A percentile compares a stretch with the other conserved stretches of the same genome.
Evolutionary conservation across 2,888 invertebrate species (phyloP).

Genomic region (Habroteleia sp.): DNA sequence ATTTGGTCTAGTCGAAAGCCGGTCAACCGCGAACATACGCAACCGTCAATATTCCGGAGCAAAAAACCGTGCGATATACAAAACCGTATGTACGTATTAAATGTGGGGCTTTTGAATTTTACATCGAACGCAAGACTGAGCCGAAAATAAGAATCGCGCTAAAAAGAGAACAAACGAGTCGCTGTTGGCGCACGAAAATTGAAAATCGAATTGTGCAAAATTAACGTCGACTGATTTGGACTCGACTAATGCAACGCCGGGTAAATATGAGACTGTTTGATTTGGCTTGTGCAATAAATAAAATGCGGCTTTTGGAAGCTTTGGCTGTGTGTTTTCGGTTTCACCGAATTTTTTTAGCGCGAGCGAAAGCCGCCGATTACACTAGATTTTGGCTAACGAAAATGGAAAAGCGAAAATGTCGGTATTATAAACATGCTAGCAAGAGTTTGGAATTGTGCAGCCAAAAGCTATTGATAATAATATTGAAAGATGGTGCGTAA

Average conservation of each 20-base stretch:
- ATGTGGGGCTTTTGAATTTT: constrained; percentile 42
- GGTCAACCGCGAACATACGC: constrained; percentile 67
- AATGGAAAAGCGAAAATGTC: constrained; percentile 4
- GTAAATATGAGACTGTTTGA: constrained; percentile 35
- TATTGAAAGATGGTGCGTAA: not conserved
- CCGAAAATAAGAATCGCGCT: constrained; percentile 2
- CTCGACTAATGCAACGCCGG: constrained; percentile 57
- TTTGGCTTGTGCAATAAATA: constrained; percentile 4
- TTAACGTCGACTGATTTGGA: constrained; percentile 7
- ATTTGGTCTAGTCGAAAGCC: constrained; percentile 70
- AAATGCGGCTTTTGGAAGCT: constrained; percentile 4
- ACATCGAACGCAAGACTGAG: constrained; percentile 25
- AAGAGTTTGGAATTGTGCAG: too few species aligned
- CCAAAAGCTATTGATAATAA: too few species aligned
- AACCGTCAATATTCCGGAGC: constrained; percentile 38
- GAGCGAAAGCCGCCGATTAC: not conserved
- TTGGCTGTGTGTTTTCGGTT: not conserved
- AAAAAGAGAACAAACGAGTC: too few species aligned
- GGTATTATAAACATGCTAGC: too few species aligned
- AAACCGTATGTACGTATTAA: constrained; percentile 48
- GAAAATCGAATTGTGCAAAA: constrained; percentile 15
- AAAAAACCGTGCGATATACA: constrained; percentile 22
- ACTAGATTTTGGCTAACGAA: not conserved
- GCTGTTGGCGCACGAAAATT: constrained; percentile 4
- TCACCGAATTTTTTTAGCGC: constrained; percentile 6